Evolutionary conservation across 2,113 vertebrate genomes (phyloP).

Genomic region (Cavia aperea): DNA sequence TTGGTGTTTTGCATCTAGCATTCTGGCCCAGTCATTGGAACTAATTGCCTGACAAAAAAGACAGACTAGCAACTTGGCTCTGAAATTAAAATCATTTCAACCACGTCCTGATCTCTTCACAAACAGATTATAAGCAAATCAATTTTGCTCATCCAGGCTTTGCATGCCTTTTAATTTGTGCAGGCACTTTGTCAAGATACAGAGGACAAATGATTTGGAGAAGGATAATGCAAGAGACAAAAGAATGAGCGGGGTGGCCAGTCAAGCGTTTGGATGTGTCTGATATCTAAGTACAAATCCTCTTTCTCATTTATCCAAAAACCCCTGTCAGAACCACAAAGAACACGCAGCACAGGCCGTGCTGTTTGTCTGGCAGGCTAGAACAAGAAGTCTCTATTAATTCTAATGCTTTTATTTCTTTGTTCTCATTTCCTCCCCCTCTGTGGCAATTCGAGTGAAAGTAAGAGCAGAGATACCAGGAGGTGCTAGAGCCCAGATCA

Average conservation of each 20-base stretch:
- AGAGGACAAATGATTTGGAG: slow-evolving; percentile 52
- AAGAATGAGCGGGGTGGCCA: not conserved
- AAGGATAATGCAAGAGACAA: slow-evolving; percentile 44
- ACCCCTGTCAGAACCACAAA: slow-evolving; percentile 33
- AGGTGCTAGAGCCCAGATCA: not conserved
- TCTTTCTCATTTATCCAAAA: slow-evolving; percentile 40
- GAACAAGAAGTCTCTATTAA: slow-evolving; percentile 43
- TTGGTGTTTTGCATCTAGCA: not conserved
- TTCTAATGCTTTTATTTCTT: not conserved
- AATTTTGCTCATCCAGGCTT: slow-evolving; percentile 60
- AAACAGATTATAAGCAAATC: slow-evolving; percentile 67
- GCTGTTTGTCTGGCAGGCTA: not conserved
- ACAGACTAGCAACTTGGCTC: slow-evolving; percentile 58
- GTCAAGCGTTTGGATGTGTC: not conserved
- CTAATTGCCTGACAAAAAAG: slow-evolving; percentile 70
- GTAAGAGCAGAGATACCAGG: not conserved
- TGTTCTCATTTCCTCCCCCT: not conserved
- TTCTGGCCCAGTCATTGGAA: slow-evolving; percentile 61
- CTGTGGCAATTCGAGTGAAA: not conserved
- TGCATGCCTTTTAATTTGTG: slow-evolving; percentile 52
- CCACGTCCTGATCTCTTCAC: slow-evolving; percentile 59
- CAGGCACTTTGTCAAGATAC: slow-evolving; percentile 39
- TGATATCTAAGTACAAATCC: slow-evolving; percentile 42
- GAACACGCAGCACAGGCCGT: not conserved
- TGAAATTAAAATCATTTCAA: slow-evolving; percentile 69